A percentile compares a stretch with the other conserved stretches of the same genome.
Conservation (phyloP, 2,888 invertebrate genomes). For the Arge pagana region DNA sequence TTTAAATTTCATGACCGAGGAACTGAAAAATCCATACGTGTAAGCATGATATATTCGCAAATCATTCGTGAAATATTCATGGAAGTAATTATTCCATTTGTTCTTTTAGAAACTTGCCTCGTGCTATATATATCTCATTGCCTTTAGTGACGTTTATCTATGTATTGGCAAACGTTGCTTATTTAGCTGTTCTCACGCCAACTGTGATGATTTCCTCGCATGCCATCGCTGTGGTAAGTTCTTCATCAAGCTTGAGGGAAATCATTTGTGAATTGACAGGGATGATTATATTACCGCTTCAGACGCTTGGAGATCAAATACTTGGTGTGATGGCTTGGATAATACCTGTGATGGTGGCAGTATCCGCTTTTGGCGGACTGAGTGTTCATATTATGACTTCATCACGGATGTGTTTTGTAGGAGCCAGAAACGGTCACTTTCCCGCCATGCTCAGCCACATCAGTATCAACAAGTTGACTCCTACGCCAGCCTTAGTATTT, state of each 20-base stretch:
- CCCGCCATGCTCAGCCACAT: constrained; percentile 80
- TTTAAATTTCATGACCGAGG: constrained; percentile 92
- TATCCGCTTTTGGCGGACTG: constrained; percentile 90
- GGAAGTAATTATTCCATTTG: constrained; percentile 31
- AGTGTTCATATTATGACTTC: constrained; percentile 96
- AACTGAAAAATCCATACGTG: constrained; percentile 81
- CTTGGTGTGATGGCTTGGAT: constrained; percentile 77
- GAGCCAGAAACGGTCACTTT: constrained; percentile 89
- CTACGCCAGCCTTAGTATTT: constrained; percentile 81
- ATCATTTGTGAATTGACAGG: not conserved
- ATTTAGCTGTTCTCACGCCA: constrained; percentile 84
- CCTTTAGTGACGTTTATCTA: constrained; percentile 88
- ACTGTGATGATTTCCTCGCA: constrained; percentile 83
- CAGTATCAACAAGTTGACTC: constrained; percentile 75
- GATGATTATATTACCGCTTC: constrained; percentile 39
- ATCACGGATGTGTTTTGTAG: constrained; percentile 88
- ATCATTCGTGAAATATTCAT: constrained; percentile 11
- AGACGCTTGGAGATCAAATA: constrained; percentile 84
- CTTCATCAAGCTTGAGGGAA: not conserved
- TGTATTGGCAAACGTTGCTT: constrained; percentile 85
- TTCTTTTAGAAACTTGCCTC: constrained; percentile 81
- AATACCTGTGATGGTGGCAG: constrained; percentile 90
- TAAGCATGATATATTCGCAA: constrained; percentile 55
- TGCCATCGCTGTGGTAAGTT: constrained; percentile 92
- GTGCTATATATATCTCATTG: constrained; percentile 89